These are phyloP conservation scores for Eriocheir sinensis DNA, from an alignment of 1,140 invertebrate genomes.

Conservation along the genomic window DNA sequence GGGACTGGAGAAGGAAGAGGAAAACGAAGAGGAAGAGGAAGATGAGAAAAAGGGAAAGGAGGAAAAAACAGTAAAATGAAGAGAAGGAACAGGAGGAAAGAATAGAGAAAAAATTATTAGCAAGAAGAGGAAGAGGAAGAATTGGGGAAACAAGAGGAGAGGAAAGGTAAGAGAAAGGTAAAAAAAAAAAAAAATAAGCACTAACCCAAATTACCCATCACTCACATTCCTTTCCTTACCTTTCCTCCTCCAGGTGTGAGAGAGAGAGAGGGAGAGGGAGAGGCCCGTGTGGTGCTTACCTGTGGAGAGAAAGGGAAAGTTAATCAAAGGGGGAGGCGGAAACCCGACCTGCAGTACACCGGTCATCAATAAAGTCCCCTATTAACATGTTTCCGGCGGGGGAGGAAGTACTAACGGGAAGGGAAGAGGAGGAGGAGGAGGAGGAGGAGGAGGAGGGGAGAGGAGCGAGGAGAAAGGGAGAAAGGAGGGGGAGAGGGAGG, in stretches of 20 bases:
- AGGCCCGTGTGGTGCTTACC: neutral
- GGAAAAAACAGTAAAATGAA: neutral
- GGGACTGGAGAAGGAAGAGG: too few relatives aligned
- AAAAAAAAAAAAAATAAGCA: neutral
- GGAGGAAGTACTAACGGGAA: neutral
- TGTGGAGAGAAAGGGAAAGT: neutral
- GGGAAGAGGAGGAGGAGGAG: neutral
- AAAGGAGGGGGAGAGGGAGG: neutral
- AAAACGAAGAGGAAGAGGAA: too few relatives aligned
- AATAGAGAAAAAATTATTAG: neutral
- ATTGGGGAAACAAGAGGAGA: neutral
- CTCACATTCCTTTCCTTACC: neutral
- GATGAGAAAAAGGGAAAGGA: neutral
- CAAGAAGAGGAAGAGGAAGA: neutral
- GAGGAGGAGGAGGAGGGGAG: neutral
- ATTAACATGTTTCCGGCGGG: constrained; percentile 1
- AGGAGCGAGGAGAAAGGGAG: neutral
- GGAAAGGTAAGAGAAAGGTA: neutral
- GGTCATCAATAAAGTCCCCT: neutral
- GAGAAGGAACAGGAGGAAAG: too few relatives aligned
- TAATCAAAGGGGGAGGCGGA: neutral
- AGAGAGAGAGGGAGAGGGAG: neutral
- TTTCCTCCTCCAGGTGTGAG: neutral
- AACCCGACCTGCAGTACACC: neutral
- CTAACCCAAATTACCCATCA: neutral